A percentile compares a stretch with the other conserved stretches of the same genome.
Conservation (phyloP, 2,113 vertebrate species). For the Labrus mixtus region DNA sequence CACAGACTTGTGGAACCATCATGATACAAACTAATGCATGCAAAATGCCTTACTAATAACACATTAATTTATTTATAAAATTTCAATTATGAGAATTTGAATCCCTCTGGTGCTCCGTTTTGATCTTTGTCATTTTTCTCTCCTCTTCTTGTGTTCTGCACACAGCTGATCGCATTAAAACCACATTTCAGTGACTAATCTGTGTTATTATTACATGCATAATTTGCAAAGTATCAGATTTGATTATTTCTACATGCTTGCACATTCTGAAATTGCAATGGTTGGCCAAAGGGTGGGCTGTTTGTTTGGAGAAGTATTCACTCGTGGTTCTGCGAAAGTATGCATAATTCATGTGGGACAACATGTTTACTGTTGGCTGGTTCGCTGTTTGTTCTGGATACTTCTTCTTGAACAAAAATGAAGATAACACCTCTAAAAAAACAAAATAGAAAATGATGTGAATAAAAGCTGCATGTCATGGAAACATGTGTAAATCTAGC, state of each 20-base stretch:
- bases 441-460: too few relatives aligned
- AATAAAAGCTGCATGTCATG: background rate
- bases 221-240: background rate
- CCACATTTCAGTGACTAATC: background rate
- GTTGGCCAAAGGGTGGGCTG: slow-evolving; percentile 7
- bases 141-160: background rate
- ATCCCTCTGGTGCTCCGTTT: background rate
- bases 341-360: slow-evolving; percentile 37
- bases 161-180: background rate
- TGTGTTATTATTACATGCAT: background rate
- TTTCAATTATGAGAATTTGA: background rate
- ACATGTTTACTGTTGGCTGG: slow-evolving; percentile 3
- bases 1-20: background rate
- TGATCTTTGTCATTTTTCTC: background rate
- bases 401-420: too few relatives aligned
- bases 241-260: background rate
- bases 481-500: background rate
- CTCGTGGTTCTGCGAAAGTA: slow-evolving; percentile 21
- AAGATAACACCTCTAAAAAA: too few relatives aligned
- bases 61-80: background rate
- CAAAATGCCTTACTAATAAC: background rate
- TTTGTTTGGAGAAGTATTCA: slow-evolving; percentile 33
- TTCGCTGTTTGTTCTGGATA: background rate
- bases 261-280: background rate
- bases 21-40: too few relatives aligned